phyloP scores from a whole-genome alignment of 1,140 invertebrate species.

The Ostrea denselamellosa region DNA sequence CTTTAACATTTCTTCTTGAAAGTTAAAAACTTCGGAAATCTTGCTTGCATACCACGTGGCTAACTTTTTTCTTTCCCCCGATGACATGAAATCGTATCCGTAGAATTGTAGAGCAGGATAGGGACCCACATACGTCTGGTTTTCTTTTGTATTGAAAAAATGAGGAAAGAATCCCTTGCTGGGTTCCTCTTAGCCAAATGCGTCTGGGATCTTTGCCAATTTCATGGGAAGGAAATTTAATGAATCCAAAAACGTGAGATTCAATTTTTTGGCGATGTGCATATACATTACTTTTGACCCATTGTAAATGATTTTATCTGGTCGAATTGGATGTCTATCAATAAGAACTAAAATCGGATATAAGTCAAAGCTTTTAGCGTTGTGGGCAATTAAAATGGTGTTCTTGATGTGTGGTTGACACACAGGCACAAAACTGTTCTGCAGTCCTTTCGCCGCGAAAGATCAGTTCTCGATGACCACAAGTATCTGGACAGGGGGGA shows the following conservation, averaged over 20 bases:
- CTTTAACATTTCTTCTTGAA: constrained; percentile 47
- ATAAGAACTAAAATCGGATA: constrained; percentile 2
- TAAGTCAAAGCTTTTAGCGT: no score
- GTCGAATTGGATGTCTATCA: constrained; percentile 20
- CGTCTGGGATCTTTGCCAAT: constrained; percentile 50
- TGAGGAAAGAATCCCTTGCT: constrained; percentile 60
- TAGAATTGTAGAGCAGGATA: constrained; percentile 53
- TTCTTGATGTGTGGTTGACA: no score
- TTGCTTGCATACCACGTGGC: constrained; percentile 52
- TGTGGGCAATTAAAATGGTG: no score
- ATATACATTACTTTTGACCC: constrained; percentile 56
- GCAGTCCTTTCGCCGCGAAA: no score
- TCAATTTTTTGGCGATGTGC: constrained; percentile 44
- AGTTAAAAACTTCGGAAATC: constrained; percentile 49
- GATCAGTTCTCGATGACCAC: no score
- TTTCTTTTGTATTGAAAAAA: constrained; percentile 54
- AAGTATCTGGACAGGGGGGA: no score
- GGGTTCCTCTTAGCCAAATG: constrained; percentile 53
- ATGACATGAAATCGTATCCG: constrained; percentile 49
- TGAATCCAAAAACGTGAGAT: constrained; percentile 55
- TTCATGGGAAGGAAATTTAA: constrained; percentile 58
- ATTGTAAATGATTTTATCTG: constrained; percentile 33
- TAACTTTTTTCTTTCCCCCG: constrained; percentile 45
- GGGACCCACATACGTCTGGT: constrained; percentile 52
- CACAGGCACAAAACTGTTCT: no score